Evolutionary conservation across 2,797 vertebrate genomes (phyloP).

Genomic region (Smutsia gigantea): DNA sequence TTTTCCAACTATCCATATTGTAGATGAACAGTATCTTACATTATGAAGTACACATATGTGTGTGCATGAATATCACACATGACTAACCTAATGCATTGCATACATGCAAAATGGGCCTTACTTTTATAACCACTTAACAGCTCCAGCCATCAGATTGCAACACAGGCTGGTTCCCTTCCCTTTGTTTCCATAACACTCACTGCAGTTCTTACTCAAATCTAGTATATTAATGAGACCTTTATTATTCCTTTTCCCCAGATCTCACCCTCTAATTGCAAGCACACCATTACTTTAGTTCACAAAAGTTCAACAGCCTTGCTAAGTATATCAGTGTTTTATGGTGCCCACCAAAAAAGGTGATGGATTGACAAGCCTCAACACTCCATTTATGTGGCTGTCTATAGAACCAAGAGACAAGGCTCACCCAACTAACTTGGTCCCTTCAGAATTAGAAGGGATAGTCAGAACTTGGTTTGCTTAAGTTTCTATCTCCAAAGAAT

Average conservation of each 20-base stretch:
- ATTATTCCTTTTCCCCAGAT: not conserved
- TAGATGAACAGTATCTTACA: not conserved
- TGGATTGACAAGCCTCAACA: conserved; percentile 23
- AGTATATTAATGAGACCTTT: conserved; percentile 16
- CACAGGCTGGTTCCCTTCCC: not conserved
- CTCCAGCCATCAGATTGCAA: conserved; percentile 30
- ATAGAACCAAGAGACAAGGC: not conserved
- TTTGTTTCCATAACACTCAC: not conserved
- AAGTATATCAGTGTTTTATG: conserved; percentile 34
- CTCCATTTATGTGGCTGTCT: not conserved
- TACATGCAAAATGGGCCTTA: not conserved
- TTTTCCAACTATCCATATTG: not conserved
- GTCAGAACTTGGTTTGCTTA: not conserved
- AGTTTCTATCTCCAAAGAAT: conserved; percentile 21
- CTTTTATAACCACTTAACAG: not conserved
- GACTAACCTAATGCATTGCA: not conserved
- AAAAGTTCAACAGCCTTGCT: conserved; percentile 55
- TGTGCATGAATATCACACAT: not conserved
- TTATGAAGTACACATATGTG: not conserved
- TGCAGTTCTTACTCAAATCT: not conserved
- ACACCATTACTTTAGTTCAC: conserved; percentile 19
- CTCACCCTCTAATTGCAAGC: not conserved
- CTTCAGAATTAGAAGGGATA: conserved; percentile 41
- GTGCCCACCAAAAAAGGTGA: not conserved
- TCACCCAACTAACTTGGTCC: not conserved